phyloP scores from a whole-genome alignment of 2,113 vertebrate species.

The Etia nguti region DNA sequence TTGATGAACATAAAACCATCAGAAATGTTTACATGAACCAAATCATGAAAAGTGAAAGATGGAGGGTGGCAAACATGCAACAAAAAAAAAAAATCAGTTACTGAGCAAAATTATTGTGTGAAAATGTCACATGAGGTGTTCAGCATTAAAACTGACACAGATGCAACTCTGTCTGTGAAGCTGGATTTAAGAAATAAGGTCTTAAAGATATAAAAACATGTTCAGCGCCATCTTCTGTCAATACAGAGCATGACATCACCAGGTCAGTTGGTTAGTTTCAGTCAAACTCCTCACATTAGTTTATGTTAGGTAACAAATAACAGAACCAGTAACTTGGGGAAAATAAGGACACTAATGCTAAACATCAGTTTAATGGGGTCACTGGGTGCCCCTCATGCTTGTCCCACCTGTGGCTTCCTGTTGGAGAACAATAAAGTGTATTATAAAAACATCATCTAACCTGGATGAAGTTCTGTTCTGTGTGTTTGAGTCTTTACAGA shows the following conservation, averaged over 20 bases:
- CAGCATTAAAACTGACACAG: too few species aligned
- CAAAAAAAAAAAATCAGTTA: too few species aligned
- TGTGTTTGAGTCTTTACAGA: constrained; percentile 29
- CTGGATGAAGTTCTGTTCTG: constrained; percentile 56
- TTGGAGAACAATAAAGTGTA: constrained; percentile 37
- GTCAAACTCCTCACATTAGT: accelerated
- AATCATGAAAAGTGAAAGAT: too few species aligned
- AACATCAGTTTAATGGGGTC: not conserved
- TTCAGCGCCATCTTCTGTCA: accelerated
- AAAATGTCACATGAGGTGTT: too few species aligned
- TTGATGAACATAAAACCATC: too few species aligned
- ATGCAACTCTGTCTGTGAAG: too few species aligned
- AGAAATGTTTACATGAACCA: too few species aligned
- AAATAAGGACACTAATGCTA: accelerated
- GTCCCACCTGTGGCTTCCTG: constrained; percentile 50
- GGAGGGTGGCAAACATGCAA: too few species aligned
- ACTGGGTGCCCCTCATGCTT: constrained; percentile 12
- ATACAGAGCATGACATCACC: not conserved
- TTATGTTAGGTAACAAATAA: accelerated
- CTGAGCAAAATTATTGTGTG: too few species aligned
- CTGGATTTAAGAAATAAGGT: accelerated
- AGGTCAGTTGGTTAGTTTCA: accelerated
- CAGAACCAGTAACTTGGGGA: accelerated
- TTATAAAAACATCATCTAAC: constrained; percentile 50
- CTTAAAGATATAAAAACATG: accelerated